Evolutionary conservation across 2,113 vertebrate genomes (phyloP).

Genomic region (Plecturocebus donacophilus): DNA sequence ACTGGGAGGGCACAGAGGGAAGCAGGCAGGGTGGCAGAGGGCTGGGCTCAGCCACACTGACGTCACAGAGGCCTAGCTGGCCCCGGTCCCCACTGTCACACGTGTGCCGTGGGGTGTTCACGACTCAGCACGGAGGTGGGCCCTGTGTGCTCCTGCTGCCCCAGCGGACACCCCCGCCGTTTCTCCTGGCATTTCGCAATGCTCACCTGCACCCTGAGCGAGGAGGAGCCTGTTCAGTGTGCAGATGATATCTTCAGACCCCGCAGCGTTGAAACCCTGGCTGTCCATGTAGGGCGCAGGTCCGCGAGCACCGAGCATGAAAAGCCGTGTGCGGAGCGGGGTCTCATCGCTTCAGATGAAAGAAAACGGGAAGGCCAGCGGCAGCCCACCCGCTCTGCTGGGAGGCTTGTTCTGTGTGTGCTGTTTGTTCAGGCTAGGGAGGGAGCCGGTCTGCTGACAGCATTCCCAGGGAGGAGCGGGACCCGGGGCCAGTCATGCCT

Average conservation of each 20-base stretch:
- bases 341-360: not conserved
- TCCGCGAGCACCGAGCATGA: too few relatives aligned
- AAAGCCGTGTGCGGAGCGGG: not conserved
- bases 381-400: rapidly evolving
- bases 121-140: not conserved
- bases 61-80: not conserved
- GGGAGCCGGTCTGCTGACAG: rapidly evolving
- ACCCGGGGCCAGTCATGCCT: not conserved
- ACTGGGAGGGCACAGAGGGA: not conserved
- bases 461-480: not conserved
- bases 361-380: not conserved
- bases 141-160: not conserved
- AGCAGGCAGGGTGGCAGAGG: not conserved
- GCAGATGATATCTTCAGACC: rapidly evolving
- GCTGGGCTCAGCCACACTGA: not conserved
- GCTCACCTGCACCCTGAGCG: rapidly evolving
- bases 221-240: not conserved
- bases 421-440: too few relatives aligned
- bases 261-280: rapidly evolving
- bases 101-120: rapidly evolving
- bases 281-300: not conserved
- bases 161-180: rapidly evolving
- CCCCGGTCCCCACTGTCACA: rapidly evolving
- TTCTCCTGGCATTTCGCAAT: rapidly evolving
- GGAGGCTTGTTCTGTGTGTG: not conserved